Evolutionary conservation across 2,113 vertebrate genomes (phyloP).

Genomic region (Vireo altiloquus): DNA sequence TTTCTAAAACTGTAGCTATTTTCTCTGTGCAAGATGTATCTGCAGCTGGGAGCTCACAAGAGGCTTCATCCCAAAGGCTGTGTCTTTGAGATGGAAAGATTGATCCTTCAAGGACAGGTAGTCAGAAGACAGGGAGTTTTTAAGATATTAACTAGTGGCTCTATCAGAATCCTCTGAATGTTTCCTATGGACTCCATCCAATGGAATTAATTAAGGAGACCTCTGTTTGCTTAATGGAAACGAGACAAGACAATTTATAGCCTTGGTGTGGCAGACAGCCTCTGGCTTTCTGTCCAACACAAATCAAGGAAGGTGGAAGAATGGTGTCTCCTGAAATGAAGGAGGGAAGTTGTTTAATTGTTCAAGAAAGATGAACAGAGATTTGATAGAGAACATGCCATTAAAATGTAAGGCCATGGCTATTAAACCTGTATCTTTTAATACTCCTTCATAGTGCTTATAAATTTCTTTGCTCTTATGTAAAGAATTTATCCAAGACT

Average conservation of each 20-base stretch:
- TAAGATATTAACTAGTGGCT: background rate
- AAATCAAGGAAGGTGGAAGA: background rate
- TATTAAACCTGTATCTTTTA: background rate
- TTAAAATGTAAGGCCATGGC: background rate
- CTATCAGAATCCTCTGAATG: background rate
- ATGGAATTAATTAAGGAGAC: background rate
- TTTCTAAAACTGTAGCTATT: background rate
- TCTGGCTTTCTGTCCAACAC: background rate
- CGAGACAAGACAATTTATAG: background rate
- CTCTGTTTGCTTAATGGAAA: slow-evolving; percentile 16
- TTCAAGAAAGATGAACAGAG: background rate
- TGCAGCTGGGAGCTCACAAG: background rate
- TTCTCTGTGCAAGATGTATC: background rate
- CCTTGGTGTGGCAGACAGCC: background rate
- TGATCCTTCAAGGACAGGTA: background rate
- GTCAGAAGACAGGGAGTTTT: background rate
- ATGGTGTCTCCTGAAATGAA: background rate
- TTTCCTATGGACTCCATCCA: background rate
- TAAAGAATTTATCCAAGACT: background rate
- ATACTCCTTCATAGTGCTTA: background rate
- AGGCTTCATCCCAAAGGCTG: background rate
- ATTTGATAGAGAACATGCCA: background rate
- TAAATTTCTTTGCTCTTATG: background rate
- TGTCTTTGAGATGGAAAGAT: background rate
- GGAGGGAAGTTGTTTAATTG: background rate